Evolutionary conservation across 2,888 invertebrate species (phyloP).

Genomic region (Melieria picta): DNA sequence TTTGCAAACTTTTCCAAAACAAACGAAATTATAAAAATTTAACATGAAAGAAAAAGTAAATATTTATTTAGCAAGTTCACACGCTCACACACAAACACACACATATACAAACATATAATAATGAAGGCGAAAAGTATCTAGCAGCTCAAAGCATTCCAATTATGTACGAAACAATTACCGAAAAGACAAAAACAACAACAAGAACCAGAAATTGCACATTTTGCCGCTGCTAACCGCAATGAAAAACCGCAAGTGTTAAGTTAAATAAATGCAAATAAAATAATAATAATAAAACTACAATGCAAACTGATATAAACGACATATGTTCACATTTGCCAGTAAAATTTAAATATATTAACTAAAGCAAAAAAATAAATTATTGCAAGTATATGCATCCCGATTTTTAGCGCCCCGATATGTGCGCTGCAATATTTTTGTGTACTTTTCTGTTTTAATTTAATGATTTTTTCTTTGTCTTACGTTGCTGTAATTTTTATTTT

Average conservation of each 20-base stretch:
- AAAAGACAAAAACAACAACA: constrained; percentile 10
- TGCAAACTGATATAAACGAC: background rate
- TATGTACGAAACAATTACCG: background rate
- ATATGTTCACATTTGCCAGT: constrained; percentile 31
- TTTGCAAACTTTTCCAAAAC: background rate
- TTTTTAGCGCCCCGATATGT: background rate
- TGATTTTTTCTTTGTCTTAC: background rate
- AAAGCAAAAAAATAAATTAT: too few relatives aligned
- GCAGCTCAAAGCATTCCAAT: background rate
- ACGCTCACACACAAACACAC: constrained; percentile 10
- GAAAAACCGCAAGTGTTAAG: background rate
- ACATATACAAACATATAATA: background rate
- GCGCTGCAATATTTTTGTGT: constrained; percentile 17
- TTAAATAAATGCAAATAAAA: constrained; percentile 4
- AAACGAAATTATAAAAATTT: background rate
- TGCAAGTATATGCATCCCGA: background rate
- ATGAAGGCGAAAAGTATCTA: background rate
- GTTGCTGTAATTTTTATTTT: background rate
- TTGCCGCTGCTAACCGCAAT: background rate
- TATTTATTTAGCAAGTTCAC: background rate
- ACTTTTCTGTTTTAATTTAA: background rate
- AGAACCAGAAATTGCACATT: background rate
- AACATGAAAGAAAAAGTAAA: too few relatives aligned
- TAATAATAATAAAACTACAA: constrained; percentile 6
- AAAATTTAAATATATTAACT: background rate